Base-by-base conservation (phyloP, 2,797 vertebrate species). In the Anisognathus igniventris region DNA sequence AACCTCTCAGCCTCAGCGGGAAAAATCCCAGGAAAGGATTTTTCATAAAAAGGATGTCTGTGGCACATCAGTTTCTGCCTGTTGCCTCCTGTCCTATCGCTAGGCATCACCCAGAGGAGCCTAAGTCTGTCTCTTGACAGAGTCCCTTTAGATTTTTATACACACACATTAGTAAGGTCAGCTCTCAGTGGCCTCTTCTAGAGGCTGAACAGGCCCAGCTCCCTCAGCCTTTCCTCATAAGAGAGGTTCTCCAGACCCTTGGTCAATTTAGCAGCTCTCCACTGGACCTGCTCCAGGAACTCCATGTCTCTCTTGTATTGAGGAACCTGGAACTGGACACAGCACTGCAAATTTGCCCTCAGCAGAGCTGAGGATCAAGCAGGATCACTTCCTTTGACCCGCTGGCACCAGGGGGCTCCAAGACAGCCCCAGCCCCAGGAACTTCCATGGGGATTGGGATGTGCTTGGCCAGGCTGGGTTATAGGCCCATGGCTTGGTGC, bases 401-500 rank as follows among this genome's bases (percentile, higher is more conserved):
- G 14, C 14, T 68, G 23, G 28, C 28, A 62, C 21, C 19, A 2
- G 2, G 3, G 9, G 4, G 2, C 8, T 62, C 13, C 2, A 5
- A n/a, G 39, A 10, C 25, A 62, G 15, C 9, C 24, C 16, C 45
- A 42, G 18, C 3, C 11, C 8, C 12, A 23, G 39, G 18, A 37
- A 40, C 3, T 6, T 5, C 12, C 10, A 7, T 48, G n/a, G 17
- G 19, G 13, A 30, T 1, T 6, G 28, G 22, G 12, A 37, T 1
- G 2, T n/a, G 14, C 18, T 5, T 54, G 17, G 5, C 7, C 2
- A 4, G 45, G 30, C 10, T 33, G 35, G 18, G 6, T 31, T 12
- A 0, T 3, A 14, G 7, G 2, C 2, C 6, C 14, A 6, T 0
- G 0, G 2, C 5, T 51, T n/a, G 14, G 9, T 3, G 16, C 7